Evolutionary conservation across 2,888 invertebrate species (phyloP), one percentile per base, ranked within the genome.

Genomic region (Nemoura dubitans): DNA sequence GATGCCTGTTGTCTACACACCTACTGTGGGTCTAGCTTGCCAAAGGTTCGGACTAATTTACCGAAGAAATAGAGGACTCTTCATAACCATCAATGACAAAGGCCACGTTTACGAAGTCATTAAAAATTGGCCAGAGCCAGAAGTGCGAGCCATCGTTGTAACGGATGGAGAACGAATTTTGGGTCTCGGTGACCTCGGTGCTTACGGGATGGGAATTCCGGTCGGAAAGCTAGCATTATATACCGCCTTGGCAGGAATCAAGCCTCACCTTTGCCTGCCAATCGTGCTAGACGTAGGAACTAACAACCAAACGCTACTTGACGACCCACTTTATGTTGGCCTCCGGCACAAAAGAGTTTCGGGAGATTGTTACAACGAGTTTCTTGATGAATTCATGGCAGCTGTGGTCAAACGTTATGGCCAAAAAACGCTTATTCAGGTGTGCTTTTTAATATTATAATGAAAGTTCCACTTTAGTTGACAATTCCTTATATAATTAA

Each of bases 1-100:
- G 92, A 96, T 99, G 95, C 99, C 99, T 0, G 98, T 99, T 90
- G 98, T 99, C 27, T 99, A 99, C 91, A 99, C 99, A 0, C 99
- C 99, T 0, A 99, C 99, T 0, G 99, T 99, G 26, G 99, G 99
- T 0, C 93, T 97, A 90, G 99, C 99, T 0, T 99, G 99, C 91
- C 99, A 99, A 92, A 97, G 97, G 90, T 99, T 98, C 90, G 99
- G 99, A 80, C 95, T 98, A 88, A 97, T 99, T 91, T 98, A 97
- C 91, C 94, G 98, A 88, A 94, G 98, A 90, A 98, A 99, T 0
- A 95, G 98, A 90, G 99, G 99, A 87, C 94, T 99, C 14, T 99
- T 98, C 91, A 95, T 99, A 89, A 98, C 99, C 2, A 97, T 98
- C 90, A 97, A 98, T 90, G 99, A 99, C 91, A 96, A 96, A 89